Conservation (phyloP, 30 jellyfish, hydroid and myxozoan species). For the Turritopsis dohrnii region DNA sequence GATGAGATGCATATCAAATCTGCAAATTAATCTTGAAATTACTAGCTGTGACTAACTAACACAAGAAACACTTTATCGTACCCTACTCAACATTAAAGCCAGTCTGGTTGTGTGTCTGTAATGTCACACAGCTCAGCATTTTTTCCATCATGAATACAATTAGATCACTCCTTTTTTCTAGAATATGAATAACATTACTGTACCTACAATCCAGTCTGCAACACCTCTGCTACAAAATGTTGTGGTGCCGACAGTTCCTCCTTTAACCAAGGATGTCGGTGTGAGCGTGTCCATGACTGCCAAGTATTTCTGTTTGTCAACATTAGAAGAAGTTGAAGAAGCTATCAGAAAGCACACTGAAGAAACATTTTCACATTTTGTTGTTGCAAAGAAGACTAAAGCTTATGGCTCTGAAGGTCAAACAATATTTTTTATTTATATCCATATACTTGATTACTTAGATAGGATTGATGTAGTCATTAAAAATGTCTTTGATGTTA, state of each 20-base stretch:
- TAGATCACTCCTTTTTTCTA: not conserved
- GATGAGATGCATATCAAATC: too few relatives aligned
- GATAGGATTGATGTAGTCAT: not conserved
- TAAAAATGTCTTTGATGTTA: too few relatives aligned
- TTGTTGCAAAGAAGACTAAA: conserved; percentile 43
- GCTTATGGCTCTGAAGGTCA: conserved; percentile 38
- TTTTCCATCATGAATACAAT: not conserved
- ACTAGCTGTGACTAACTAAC: too few relatives aligned
- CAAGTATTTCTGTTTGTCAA: conserved; percentile 32
- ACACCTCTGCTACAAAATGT: not conserved
- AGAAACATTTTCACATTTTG: conserved; percentile 41
- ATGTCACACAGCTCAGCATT: too few relatives aligned
- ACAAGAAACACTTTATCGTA: too few relatives aligned
- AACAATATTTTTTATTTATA: not conserved
- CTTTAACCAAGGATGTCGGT: not conserved
- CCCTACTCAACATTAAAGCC: not conserved
- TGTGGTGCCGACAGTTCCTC: not conserved
- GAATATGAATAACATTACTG: not conserved
- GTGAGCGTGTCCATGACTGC: not conserved
- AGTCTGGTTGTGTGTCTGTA: too few relatives aligned
- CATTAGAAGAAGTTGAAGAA: conserved; percentile 39
- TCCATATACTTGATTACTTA: not conserved
- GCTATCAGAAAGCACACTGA: conserved; percentile 27
- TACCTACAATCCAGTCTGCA: not conserved
- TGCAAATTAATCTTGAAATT: too few relatives aligned